phyloP scores from a whole-genome alignment of 1,140 invertebrate species.

The Drosophila kohkoa region DNA sequence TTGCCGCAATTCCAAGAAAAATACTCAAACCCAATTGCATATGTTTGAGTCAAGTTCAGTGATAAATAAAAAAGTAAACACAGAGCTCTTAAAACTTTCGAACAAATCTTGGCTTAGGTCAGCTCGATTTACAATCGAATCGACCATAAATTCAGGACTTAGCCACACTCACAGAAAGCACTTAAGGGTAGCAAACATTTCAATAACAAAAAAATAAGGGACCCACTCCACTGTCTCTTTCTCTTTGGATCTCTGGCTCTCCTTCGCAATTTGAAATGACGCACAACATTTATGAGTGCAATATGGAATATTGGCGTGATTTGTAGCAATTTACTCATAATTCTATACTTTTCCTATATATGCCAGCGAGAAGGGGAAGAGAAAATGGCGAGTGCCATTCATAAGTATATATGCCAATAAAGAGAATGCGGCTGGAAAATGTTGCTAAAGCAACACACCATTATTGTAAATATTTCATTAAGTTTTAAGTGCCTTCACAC shows the following conservation, averaged over 20 bases:
- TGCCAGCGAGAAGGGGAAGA: not conserved
- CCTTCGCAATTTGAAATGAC: conserved; percentile 18
- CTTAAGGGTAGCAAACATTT: conserved; percentile 38
- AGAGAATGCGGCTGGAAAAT: conserved; percentile 49
- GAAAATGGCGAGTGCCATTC: conserved; percentile 2
- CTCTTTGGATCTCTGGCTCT: not conserved
- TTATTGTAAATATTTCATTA: conserved; percentile 82
- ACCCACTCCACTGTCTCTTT: not conserved
- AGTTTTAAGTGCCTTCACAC: conserved; percentile 75
- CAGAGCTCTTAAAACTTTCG: conserved; percentile 12
- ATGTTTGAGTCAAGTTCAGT: conserved; percentile 20
- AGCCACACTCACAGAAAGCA: conserved; percentile 26
- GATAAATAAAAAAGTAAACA: conserved; percentile 20
- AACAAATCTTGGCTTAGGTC: conserved; percentile 41
- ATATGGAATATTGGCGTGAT: conserved; percentile 69
- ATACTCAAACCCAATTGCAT: conserved; percentile 11
- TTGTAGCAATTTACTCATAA: conserved; percentile 75
- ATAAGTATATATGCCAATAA: not conserved
- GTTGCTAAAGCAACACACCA: conserved; percentile 65
- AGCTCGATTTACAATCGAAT: conserved; percentile 37
- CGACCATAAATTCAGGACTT: conserved; percentile 34
- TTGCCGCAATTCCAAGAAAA: not conserved
- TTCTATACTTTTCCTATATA: conserved; percentile 33
- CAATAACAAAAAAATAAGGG: conserved; percentile 32
- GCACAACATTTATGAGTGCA: conserved; percentile 65